Conservation (phyloP, 2,113 vertebrate species). For the Neolamprologus sp. region DNA sequence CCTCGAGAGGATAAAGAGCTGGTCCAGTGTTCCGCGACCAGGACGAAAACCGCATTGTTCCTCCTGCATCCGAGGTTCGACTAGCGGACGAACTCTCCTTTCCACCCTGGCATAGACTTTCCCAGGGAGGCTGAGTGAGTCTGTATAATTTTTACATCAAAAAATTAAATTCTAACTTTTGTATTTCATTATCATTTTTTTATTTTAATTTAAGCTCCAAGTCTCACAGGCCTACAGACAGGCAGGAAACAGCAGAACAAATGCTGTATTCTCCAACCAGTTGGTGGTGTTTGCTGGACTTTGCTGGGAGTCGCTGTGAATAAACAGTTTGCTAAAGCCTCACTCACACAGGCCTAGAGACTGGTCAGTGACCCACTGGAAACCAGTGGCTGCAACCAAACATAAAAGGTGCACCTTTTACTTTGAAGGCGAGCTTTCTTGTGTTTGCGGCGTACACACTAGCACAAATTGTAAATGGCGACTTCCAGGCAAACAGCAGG, state of each 20-base stretch:
- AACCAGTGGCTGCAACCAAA: neutral
- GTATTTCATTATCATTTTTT: neutral
- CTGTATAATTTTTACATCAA: neutral
- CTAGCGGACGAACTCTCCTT: too few species aligned
- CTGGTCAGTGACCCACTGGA: neutral
- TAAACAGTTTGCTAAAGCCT: neutral
- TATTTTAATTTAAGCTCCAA: neutral
- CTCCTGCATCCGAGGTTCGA: fast-evolving
- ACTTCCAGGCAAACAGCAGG: neutral
- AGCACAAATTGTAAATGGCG: neutral
- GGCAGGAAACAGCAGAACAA: neutral
- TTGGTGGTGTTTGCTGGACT: neutral
- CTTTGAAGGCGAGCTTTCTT: neutral
- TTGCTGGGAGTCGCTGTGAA: neutral
- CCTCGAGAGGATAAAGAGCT: fast-evolving
- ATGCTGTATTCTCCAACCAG: neutral
- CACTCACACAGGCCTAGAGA: neutral
- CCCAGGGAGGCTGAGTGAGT: neutral
- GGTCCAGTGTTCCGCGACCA: fast-evolving
- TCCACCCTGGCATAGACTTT: too few species aligned
- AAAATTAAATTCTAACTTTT: neutral
- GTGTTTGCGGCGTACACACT: fast-evolving
- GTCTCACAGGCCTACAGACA: neutral
- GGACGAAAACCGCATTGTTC: fast-evolving
- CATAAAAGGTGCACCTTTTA: neutral